A percentile compares a stretch with the other conserved stretches of the same genome.
These are phyloP conservation scores for Telenomus remus DNA, from an alignment of 1,140 invertebrate genomes.

Conservation along the genomic window DNA sequence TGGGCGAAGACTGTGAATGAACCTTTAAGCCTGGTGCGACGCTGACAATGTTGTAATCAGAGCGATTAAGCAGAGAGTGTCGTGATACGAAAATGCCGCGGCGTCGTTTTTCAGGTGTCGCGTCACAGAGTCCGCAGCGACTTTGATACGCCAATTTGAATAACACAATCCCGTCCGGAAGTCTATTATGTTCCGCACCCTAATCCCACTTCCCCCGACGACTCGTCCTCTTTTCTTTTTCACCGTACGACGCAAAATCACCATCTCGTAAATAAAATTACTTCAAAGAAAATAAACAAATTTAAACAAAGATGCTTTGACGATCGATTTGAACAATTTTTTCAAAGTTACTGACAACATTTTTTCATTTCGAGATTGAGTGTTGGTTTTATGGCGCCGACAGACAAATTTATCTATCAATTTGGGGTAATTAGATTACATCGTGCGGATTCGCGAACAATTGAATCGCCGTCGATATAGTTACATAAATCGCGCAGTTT, in stretches of 20 bases:
- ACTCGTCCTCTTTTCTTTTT: background rate
- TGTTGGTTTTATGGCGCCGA: background rate
- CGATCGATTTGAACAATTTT: too few relatives aligned
- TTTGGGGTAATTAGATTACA: constrained; percentile 10
- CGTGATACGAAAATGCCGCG: constrained; percentile 56
- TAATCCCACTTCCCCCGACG: constrained; percentile 19
- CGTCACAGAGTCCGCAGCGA: constrained; percentile 27
- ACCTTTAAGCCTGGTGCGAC: constrained; percentile 31
- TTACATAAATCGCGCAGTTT: constrained; percentile 27
- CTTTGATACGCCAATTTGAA: constrained; percentile 47
- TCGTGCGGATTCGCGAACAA: constrained; percentile 10
- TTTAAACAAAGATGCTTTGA: too few relatives aligned
- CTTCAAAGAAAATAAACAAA: too few relatives aligned
- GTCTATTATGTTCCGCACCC: constrained; percentile 36
- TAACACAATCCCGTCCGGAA: constrained; percentile 49
- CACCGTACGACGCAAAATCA: background rate
- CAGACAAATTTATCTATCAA: background rate
- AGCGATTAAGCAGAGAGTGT: constrained; percentile 60
- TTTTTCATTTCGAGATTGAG: background rate
- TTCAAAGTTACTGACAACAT: too few relatives aligned
- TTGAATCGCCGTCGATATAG: constrained; percentile 8
- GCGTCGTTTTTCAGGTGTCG: constrained; percentile 48
- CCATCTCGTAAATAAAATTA: too few relatives aligned
- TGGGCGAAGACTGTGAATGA: constrained; percentile 33
- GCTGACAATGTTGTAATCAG: constrained; percentile 60